A percentile compares a stretch with the other conserved stretches of the same genome.
Conservation (phyloP, 2,113 vertebrate species). For the Entomyzon cyanotis region DNA sequence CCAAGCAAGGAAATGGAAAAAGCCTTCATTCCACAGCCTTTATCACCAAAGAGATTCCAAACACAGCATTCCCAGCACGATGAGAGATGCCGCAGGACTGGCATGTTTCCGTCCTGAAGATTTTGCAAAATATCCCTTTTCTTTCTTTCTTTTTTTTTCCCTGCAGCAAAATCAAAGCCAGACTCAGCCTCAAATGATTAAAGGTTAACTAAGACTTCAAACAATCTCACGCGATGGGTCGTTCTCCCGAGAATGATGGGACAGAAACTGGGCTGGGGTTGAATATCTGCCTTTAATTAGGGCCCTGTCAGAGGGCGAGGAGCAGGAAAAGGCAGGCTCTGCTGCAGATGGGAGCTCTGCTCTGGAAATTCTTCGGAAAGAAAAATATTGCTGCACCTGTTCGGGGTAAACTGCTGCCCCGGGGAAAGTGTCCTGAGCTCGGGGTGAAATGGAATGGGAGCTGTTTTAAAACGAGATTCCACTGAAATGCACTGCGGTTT, state of each 20-base stretch:
- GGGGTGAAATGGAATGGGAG: constrained; percentile 29
- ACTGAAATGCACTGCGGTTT: background rate
- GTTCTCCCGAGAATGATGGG: background rate
- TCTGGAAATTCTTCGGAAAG: background rate
- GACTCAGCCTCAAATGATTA: constrained; percentile 9
- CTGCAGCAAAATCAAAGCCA: constrained; percentile 48
- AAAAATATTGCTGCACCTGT: constrained; percentile 45
- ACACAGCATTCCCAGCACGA: background rate
- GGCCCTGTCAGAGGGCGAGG: background rate
- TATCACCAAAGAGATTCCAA: background rate
- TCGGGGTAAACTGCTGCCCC: background rate
- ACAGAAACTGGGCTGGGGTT: background rate
- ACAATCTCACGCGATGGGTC: background rate
- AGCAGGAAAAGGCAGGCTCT: background rate
- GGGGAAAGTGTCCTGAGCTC: background rate
- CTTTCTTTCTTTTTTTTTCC: background rate
- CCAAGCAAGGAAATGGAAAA: background rate
- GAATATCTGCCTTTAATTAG: constrained; percentile 18
- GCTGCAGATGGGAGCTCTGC: constrained; percentile 22
- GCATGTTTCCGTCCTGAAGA: background rate
- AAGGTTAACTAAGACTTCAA: constrained; percentile 63
- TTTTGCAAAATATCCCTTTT: background rate
- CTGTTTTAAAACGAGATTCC: constrained; percentile 39
- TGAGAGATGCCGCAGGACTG: background rate
- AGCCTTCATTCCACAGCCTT: background rate